phyloP scores from a whole-genome alignment of 2,113 vertebrate species.

The Aptenodytes patagonicus region DNA sequence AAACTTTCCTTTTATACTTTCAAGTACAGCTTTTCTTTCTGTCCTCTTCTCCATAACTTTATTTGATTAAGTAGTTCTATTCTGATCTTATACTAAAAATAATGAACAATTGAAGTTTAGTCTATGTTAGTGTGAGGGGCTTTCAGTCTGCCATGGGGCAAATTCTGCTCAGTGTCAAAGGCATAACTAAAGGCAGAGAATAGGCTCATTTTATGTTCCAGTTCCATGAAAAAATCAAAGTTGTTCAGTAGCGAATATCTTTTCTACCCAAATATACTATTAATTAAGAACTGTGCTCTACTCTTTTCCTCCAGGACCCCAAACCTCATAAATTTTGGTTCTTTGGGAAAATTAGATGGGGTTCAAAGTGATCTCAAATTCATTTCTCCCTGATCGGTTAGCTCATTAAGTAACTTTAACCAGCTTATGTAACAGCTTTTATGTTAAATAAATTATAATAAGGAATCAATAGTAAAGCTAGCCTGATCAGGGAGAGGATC shows the following conservation, averaged over 20 bases:
- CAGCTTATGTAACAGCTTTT: conserved; percentile 55
- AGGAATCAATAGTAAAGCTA: conserved; percentile 59
- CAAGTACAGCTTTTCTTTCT: not conserved
- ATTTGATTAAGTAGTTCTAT: not conserved
- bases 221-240: not conserved
- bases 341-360: conserved; percentile 29
- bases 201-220: not conserved
- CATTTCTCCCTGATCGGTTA: conserved; percentile 35
- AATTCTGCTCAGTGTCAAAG: not conserved
- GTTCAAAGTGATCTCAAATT: conserved; percentile 60
- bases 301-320: conserved; percentile 30
- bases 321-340: conserved; percentile 45
- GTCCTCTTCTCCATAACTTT: not conserved
- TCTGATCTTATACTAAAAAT: not conserved
- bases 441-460: conserved; percentile 67
- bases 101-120: not conserved
- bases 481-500: conserved; percentile 30
- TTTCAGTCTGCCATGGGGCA: not conserved
- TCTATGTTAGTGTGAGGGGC: not conserved
- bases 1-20: not conserved
- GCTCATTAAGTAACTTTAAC: conserved; percentile 57
- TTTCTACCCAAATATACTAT: not conserved
- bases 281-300: conserved; percentile 31
- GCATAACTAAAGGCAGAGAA: not conserved
- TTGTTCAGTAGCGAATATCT: not conserved